Base-by-base conservation (phyloP, 2,888 invertebrate species). In the Drosophila ezoana region DNA sequence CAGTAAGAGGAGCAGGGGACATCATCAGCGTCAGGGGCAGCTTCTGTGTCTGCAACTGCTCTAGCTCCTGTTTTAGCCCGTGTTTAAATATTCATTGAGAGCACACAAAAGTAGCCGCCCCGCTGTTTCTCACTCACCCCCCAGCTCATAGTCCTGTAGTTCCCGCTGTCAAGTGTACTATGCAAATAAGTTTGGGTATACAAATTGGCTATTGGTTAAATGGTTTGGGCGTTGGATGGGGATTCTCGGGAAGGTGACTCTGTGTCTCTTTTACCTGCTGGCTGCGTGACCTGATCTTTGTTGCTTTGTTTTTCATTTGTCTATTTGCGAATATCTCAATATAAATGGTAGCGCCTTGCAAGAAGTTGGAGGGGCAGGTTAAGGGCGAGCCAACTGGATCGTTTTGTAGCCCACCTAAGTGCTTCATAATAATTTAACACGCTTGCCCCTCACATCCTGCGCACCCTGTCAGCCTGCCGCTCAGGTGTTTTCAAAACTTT, bases 361-460 rank as follows among this genome's bases (percentile, higher is more conserved):
- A 47, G 32, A 14, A n/a, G 23, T 4, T 11, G 18, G 32, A 8
- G 10, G 43, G 8, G n/a, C 6, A 5, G 10, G 45, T 11, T 8
- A 10, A n/a, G 43, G 18, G 32, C 3, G 14, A 14, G 20, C 43
- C 66, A 71, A 71, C 64, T 74, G 84, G 82, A 83, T 72, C 72
- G 80, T 76, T 82, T 82, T 72, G 76, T 79, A 63, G 73, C 60
- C 41, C 71, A 70, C 59, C 66, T 87, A 83, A 83, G 83, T 88
- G 83, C 83, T 84, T 89, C 76, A 84, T 84, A 84, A 84, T 87
- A 84, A 84, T 84, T 84, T 84, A 89, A 87, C 79, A 76, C 79
- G 61, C 63, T 79, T 64, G 56, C 64, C 35, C 32, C 41, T 11
- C 32, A 33, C 28, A 23, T 49, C 32, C n/a, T n/a, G 41, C 43